Conservation (phyloP, 2,113 vertebrate species). For the Rhinichthys klamathensis region DNA sequence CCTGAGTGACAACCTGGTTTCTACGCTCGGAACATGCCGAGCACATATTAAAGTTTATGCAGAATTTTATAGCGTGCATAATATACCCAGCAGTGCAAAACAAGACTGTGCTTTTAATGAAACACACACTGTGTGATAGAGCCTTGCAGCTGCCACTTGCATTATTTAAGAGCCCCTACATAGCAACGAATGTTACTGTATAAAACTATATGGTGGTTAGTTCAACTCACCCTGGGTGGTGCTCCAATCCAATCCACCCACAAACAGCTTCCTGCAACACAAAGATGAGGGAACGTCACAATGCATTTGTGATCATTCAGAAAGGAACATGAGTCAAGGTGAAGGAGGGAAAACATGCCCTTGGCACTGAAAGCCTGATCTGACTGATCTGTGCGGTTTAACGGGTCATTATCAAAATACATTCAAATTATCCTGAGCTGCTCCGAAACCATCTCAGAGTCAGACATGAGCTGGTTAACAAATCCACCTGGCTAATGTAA, state of each 20-base stretch:
- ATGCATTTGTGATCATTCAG: conserved; percentile 4
- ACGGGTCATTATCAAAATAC: conserved; percentile 10
- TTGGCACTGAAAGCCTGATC: conserved; percentile 25
- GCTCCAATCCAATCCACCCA: conserved; percentile 98
- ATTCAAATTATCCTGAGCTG: not conserved
- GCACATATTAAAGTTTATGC: not conserved
- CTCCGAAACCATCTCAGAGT: not conserved
- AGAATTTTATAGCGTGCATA: not conserved
- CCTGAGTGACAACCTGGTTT: conserved; percentile 15
- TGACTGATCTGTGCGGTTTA: conserved; percentile 24
- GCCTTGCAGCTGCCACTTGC: not conserved
- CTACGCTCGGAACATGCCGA: not conserved
- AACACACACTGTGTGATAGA: not conserved
- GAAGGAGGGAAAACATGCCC: conserved; percentile 37
- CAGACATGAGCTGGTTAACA: not conserved
- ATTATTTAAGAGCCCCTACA: conserved; percentile 19
- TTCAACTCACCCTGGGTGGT: conserved; percentile 92
- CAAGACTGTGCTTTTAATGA: not conserved
- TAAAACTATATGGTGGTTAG: not conserved
- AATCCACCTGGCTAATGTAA: not conserved
- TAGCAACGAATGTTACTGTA: not conserved
- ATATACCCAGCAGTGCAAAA: not conserved
- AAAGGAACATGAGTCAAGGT: conserved; percentile 22
- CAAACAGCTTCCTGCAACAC: conserved; percentile 93
- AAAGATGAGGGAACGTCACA: conserved; percentile 45